Base-by-base conservation (phyloP, 2,797 vertebrate genomes). In the Enteromius paludinosus region DNA sequence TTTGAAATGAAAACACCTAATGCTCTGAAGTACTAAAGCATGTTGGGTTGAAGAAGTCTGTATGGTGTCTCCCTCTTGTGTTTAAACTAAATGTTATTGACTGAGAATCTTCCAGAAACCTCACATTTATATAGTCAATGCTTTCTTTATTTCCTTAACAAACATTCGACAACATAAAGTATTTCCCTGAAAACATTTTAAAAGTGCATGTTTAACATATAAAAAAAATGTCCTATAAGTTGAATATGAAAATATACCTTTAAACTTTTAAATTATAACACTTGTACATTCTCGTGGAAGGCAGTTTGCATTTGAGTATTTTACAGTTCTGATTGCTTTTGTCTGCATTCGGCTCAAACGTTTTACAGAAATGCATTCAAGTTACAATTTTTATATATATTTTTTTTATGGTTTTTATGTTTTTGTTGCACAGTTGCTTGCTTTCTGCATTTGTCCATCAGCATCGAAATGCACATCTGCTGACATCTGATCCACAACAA, bases 61-160 rank as follows among this genome's bases (percentile, higher is more conserved):
- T 61, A 28, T 30, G 4, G 14, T 74, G 79, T 64, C 79, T 73
- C 79, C 79, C 69, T 65, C 70, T 81, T 54, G 70, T 64, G 79
- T 74, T n/a, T 20, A 25, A 25, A 47, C 10, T 18, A 28, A 81
- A 73, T 6, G 5, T 14, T 45, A 9, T 14, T 59, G 47, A 56
- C 17, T 33, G 5, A 25, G n/a, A 68, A 38, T 38, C 33, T 11
- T 35, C 1, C 68, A 30, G 25, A 65, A 47, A 66, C 43, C 25
- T 45, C 3, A 1, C 15, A 30, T 11, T 3, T 3, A 30, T 17
- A n/a, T 5, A 20, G 25, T 54, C 64, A 79, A 18, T 54, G 7
- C 2, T 11, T 56, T 79, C 11, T 71, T 80, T 71, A 79, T 79
- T 80, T 45, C 4, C 4, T 61, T 30, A 0, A 18, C 1, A 30